Conservation (phyloP, 2,888 invertebrate species). For the Habrosyne pyritoides region DNA sequence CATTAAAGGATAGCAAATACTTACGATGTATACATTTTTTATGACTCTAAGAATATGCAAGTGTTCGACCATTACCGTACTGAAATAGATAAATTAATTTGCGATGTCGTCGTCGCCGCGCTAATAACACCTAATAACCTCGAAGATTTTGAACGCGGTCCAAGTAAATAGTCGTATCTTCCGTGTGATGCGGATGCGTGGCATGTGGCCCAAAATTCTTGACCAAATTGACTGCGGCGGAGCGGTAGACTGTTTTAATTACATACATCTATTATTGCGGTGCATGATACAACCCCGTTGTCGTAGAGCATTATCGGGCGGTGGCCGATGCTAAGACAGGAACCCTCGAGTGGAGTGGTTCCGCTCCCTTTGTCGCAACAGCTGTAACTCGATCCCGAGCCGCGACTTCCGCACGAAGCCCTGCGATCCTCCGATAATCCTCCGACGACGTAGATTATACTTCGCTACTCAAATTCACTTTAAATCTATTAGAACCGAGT, state of each 20-base stretch:
- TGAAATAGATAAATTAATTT: conserved; percentile 50
- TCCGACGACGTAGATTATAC: conserved; percentile 48
- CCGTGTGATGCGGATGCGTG: conserved; percentile 63
- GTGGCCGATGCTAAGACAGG: conserved; percentile 52
- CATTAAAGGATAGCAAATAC: neutral
- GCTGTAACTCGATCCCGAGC: conserved; percentile 70
- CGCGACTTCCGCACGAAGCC: conserved; percentile 80
- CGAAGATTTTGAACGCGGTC: conserved; percentile 69
- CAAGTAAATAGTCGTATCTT: conserved; percentile 70
- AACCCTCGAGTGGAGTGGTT: conserved; percentile 68
- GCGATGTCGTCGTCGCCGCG: conserved; percentile 48
- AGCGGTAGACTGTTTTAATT: conserved; percentile 6
- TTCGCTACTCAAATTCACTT: conserved; percentile 21
- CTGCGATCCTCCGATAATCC: conserved; percentile 66
- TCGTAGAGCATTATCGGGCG: conserved; percentile 44
- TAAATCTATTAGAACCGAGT: conserved; percentile 30
- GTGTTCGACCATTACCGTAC: neutral
- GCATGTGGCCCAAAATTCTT: conserved; percentile 58
- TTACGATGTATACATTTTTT: neutral
- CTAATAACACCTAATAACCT: conserved; percentile 68
- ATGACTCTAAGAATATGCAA: neutral
- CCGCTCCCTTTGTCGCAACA: conserved; percentile 67
- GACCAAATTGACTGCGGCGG: conserved; percentile 35
- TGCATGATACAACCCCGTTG: neutral
- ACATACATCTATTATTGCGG: neutral